Evolutionary conservation across 2,113 vertebrate species (phyloP).

Genomic region (Seriola dumerili): DNA sequence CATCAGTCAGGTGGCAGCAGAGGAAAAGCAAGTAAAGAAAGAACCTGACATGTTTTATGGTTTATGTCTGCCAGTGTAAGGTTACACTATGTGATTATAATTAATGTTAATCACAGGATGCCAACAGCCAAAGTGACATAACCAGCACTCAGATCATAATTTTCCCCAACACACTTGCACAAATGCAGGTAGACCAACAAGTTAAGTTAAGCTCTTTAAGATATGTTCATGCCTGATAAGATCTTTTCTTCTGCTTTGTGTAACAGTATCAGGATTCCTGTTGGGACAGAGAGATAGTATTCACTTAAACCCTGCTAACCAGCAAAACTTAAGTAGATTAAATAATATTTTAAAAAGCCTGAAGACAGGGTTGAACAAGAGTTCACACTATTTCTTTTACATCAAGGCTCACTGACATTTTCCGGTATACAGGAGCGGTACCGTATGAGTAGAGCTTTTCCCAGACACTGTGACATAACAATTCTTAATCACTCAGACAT

Average conservation of each 20-base stretch:
- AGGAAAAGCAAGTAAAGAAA: background rate
- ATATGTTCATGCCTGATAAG: background rate
- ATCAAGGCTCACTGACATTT: background rate
- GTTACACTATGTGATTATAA: constrained; percentile 11
- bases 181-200: background rate
- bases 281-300: background rate
- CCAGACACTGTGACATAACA: constrained; percentile 42
- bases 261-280: background rate
- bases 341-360: background rate
- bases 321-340: background rate
- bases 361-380: background rate
- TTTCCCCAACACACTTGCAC: background rate
- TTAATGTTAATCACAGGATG: constrained; percentile 16
- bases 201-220: no score
- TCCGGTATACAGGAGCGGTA: background rate
- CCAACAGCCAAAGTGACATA: background rate
- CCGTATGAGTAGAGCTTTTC: constrained; percentile 4
- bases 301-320: background rate
- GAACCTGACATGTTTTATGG: constrained; percentile 1
- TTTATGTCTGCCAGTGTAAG: constrained; percentile 1
- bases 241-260: background rate
- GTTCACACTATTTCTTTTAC: background rate
- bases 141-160: background rate
- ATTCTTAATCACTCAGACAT: constrained; percentile 22
- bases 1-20: background rate